These are phyloP conservation scores for Glomeris maerens DNA, from an alignment of 1,140 invertebrate genomes.

Conservation along the genomic window DNA sequence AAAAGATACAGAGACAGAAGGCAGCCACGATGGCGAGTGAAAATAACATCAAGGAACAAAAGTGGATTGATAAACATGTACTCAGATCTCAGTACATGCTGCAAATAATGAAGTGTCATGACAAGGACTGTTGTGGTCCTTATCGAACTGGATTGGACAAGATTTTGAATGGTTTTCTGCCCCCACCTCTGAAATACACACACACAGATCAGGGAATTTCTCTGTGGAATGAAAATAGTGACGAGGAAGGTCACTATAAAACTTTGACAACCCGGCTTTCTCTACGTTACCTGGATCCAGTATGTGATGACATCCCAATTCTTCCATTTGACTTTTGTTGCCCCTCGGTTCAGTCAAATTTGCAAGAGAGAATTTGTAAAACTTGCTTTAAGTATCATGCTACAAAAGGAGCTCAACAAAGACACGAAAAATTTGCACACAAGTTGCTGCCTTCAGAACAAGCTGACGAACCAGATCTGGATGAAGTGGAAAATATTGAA, in stretches of 20 bases:
- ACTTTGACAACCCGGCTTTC: background rate
- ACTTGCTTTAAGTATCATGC: background rate
- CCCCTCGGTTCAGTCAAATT: background rate
- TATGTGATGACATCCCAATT: background rate
- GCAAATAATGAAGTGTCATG: constrained; percentile 14
- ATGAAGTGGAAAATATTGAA: too few species aligned
- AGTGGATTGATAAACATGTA: constrained; percentile 4
- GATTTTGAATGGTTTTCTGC: constrained; percentile 11
- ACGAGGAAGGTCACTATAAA: background rate
- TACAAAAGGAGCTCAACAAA: too few species aligned
- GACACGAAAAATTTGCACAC: too few species aligned
- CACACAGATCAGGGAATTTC: background rate
- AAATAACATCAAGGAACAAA: background rate
- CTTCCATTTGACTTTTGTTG: background rate
- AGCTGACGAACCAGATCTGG: too few species aligned
- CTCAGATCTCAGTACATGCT: too few species aligned
- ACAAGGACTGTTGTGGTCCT: constrained; percentile 11
- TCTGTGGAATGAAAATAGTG: background rate
- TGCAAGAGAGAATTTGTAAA: background rate
- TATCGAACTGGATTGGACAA: background rate
- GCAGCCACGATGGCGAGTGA: background rate
- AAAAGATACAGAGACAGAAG: too few species aligned
- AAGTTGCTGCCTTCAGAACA: too few species aligned
- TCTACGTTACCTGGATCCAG: background rate
- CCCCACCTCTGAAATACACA: constrained; percentile 6